Evolutionary conservation across 2,113 vertebrate species (phyloP).

Genomic region (Probosciger aterrimus): DNA sequence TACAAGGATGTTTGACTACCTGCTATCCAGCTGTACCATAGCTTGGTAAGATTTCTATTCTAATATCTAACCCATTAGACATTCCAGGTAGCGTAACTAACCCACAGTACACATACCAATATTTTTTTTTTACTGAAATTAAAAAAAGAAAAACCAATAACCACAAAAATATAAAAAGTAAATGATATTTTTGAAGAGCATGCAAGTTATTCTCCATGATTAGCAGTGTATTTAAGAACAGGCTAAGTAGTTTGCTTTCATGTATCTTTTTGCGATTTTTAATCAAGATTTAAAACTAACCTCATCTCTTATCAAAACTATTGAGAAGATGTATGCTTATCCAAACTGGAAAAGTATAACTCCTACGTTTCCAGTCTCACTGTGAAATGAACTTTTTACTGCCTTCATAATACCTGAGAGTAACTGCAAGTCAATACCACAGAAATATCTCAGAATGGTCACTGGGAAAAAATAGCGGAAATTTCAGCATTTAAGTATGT

Average conservation of each 20-base stretch:
- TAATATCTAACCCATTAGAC: not conserved
- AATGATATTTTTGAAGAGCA: not conserved
- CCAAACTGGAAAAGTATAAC: not conserved
- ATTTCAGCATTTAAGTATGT: not conserved
- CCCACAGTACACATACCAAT: not conserved
- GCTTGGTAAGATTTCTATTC: not conserved
- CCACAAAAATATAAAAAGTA: accelerated
- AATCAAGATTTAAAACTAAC: not conserved
- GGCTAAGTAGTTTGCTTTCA: not conserved
- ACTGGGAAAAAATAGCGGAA: not conserved
- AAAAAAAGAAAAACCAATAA: not conserved
- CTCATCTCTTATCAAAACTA: not conserved
- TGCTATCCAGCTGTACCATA: not conserved
- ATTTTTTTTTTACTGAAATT: not conserved
- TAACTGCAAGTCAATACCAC: not conserved
- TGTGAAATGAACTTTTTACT: not conserved
- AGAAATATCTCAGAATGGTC: not conserved
- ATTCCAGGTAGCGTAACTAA: not conserved
- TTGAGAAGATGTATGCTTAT: not conserved
- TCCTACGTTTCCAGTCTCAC: not conserved
- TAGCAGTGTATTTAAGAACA: not conserved
- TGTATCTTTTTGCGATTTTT: not conserved
- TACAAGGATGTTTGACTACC: not conserved
- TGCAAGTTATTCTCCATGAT: not conserved
- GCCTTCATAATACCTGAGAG: not conserved